Conservation (phyloP, 2,113 vertebrate species). For the Pachyramphus minor region DNA sequence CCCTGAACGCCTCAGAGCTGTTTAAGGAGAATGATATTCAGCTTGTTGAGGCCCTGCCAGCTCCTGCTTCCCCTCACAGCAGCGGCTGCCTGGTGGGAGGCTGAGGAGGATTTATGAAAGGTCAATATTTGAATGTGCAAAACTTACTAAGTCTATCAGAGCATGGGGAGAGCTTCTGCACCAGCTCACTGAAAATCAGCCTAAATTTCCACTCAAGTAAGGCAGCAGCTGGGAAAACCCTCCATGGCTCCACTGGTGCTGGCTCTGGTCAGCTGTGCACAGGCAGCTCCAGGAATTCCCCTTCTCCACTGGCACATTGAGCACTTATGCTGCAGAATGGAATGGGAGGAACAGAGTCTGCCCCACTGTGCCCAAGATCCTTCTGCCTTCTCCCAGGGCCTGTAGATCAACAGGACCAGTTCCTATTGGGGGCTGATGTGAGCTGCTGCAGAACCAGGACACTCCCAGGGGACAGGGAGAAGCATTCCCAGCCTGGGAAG, state of each 20-base stretch:
- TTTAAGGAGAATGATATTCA: slow-evolving; percentile 58
- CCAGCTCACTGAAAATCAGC: not conserved
- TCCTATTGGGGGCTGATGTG: rapidly evolving
- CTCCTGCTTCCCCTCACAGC: slow-evolving; percentile 21
- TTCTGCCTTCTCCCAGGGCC: not conserved
- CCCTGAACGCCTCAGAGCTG: slow-evolving; percentile 40
- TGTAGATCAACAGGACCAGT: rapidly evolving
- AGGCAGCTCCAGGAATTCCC: not conserved
- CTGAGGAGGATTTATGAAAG: slow-evolving; percentile 54
- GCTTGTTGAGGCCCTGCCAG: slow-evolving; percentile 50
- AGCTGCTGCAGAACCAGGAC: not conserved
- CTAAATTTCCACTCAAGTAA: not conserved
- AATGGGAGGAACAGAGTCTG: not conserved
- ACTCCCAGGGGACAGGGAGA: not conserved
- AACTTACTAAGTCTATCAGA: slow-evolving; percentile 26
- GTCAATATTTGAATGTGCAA: slow-evolving; percentile 65
- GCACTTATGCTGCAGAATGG: rapidly evolving
- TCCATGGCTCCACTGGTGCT: rapidly evolving
- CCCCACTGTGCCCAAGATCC: too few species aligned
- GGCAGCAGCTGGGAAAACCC: not conserved
- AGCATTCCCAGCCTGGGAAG: not conserved
- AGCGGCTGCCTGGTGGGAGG: not conserved
- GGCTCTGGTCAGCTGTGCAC: not conserved
- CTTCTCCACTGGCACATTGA: rapidly evolving
- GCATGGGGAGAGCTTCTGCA: not conserved